A percentile compares a stretch with the other conserved stretches of the same genome.
Evolutionary conservation across 2,888 invertebrate genomes (phyloP).

Genomic region (Dermolepida albohirtum): DNA sequence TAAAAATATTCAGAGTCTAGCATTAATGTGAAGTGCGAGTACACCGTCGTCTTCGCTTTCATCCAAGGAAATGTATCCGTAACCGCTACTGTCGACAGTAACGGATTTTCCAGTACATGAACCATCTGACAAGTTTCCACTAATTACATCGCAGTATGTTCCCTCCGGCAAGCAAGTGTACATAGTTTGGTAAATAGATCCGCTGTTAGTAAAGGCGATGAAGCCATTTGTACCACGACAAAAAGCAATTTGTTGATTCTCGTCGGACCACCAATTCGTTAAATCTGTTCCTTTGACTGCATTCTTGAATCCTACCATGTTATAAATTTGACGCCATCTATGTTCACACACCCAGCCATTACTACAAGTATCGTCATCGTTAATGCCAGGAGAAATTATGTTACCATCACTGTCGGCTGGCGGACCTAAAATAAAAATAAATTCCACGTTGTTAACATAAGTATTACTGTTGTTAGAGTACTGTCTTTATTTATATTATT

Average conservation of each 20-base stretch:
- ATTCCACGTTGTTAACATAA: slow-evolving; percentile 61
- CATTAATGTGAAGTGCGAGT: slow-evolving; percentile 73
- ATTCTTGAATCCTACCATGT: slow-evolving; percentile 84
- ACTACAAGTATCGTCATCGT: slow-evolving; percentile 73
- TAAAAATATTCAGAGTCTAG: slow-evolving; percentile 28
- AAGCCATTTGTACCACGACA: slow-evolving; percentile 79
- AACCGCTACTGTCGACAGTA: slow-evolving; percentile 70
- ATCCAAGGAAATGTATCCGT: slow-evolving; percentile 69
- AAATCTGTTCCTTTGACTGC: slow-evolving; percentile 70
- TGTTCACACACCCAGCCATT: slow-evolving; percentile 88
- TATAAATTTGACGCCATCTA: slow-evolving; percentile 84
- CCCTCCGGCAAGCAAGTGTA: slow-evolving; percentile 81
- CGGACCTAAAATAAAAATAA: slow-evolving; percentile 61
- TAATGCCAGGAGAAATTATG: slow-evolving; percentile 74
- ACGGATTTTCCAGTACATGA: slow-evolving; percentile 75
- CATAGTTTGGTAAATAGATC: slow-evolving; percentile 71
- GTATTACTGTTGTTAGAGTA: too few species aligned
- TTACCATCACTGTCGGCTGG: slow-evolving; percentile 74
- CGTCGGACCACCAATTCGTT: slow-evolving; percentile 76
- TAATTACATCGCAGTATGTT: slow-evolving; percentile 86
- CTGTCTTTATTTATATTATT: too few species aligned
- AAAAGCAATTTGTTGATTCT: slow-evolving; percentile 84
- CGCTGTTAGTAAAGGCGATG: slow-evolving; percentile 73
- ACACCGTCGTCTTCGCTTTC: slow-evolving; percentile 74
- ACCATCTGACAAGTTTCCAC: slow-evolving; percentile 70